Conservation (phyloP, 2,113 vertebrate species). For the Siniperca chuatsi region DNA sequence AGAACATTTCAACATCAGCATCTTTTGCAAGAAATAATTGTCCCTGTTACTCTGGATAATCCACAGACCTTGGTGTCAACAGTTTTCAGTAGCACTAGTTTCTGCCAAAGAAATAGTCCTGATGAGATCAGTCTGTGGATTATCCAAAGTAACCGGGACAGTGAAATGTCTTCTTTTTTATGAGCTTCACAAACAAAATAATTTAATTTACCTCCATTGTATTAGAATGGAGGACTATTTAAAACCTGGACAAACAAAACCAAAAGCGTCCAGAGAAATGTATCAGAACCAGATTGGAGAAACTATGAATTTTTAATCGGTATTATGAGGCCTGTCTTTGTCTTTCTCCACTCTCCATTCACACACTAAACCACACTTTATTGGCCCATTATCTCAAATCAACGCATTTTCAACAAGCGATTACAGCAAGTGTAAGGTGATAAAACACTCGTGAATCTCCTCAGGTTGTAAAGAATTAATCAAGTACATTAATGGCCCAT, state of each 20-base stretch:
- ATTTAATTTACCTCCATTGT: not conserved
- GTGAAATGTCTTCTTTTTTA: not conserved
- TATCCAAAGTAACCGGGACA: too few species aligned
- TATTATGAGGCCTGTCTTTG: not conserved
- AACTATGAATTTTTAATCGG: conserved; percentile 10
- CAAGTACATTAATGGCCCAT: conserved; percentile 45
- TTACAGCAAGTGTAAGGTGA: conserved; percentile 27
- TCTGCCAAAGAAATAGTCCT: not conserved
- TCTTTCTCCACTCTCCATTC: conserved; percentile 20
- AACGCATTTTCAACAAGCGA: conserved; percentile 53
- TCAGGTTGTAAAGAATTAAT: conserved; percentile 59
- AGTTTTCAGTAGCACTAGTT: not conserved
- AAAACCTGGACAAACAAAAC: not conserved
- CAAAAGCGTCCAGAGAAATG: not conserved
- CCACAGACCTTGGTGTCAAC: not conserved
- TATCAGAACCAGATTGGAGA: not conserved
- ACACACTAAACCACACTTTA: conserved; percentile 34
- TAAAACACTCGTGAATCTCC: conserved; percentile 68
- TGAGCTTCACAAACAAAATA: not conserved
- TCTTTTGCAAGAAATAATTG: not conserved
- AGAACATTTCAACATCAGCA: too few species aligned
- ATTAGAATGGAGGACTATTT: not conserved
- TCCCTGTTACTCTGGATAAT: not conserved
- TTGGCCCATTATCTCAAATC: conserved; percentile 49
- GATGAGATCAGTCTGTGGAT: not conserved